Evolutionary conservation across 2,888 invertebrate species (phyloP).

Genomic region (Prenolepis imparis): DNA sequence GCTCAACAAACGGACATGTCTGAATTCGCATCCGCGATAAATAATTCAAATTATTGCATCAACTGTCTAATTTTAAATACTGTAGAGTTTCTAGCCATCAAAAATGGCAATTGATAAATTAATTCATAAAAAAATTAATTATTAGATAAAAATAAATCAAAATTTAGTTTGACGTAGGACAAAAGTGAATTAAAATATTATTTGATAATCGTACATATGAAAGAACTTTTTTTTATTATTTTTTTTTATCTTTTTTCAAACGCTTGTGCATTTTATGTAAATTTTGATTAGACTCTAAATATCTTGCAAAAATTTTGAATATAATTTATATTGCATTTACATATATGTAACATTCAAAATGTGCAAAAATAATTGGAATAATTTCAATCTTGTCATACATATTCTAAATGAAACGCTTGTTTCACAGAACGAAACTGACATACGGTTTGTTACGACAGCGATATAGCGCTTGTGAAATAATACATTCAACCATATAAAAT

Average conservation of each 20-base stretch:
- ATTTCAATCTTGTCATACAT: not conserved
- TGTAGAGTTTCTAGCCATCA: not conserved
- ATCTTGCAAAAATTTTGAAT: not conserved
- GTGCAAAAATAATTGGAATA: not conserved
- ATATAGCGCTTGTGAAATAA: not conserved
- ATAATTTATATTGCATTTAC: not conserved
- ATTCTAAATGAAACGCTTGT: not conserved
- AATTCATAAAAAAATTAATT: not conserved
- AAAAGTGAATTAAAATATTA: not conserved
- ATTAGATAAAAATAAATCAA: not conserved
- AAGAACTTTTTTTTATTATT: not conserved
- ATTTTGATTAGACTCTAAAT: not conserved
- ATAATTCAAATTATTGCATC: not conserved
- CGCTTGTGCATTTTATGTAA: not conserved
- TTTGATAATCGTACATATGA: not conserved
- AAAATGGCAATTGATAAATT: not conserved
- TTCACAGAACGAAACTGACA: not conserved
- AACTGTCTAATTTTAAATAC: not conserved
- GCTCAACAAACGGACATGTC: not conserved
- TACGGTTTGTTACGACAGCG: not conserved
- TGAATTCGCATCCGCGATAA: not conserved
- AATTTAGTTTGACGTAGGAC: not conserved
- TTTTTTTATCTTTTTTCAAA: not conserved
- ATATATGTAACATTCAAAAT: not conserved
- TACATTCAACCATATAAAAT: slow-evolving; percentile 22